A percentile compares a stretch with the other conserved stretches of the same genome.
Evolutionary conservation across 2,797 vertebrate species (phyloP).

Genomic region (Gadopsis marmoratus): DNA sequence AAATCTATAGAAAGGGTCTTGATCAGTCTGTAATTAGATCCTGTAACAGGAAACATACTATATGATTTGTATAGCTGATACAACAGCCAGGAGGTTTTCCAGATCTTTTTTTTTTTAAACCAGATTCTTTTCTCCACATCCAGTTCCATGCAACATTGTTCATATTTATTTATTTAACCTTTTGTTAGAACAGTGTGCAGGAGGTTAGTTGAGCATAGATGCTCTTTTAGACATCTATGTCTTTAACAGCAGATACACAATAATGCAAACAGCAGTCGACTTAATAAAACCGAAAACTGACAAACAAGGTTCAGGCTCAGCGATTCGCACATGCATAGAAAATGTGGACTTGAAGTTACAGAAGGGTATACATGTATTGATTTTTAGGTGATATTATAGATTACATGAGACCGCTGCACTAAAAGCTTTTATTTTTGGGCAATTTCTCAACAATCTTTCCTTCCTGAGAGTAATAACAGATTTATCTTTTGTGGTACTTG

Average conservation of each 20-base stretch:
- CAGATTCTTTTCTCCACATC: not conserved
- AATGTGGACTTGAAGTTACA: not conserved
- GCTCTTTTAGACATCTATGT: no score
- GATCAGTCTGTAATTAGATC: conserved; percentile 23
- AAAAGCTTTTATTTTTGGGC: not conserved
- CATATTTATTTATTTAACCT: not conserved
- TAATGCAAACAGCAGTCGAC: not conserved
- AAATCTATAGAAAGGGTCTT: not conserved
- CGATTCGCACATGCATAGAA: not conserved
- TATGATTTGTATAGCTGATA: conserved; percentile 23
- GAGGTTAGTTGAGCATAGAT: not conserved
- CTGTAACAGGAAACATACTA: conserved; percentile 4
- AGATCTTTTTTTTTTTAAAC: conserved; percentile 18
- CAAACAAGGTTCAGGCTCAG: not conserved
- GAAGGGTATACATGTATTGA: not conserved
- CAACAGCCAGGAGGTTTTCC: not conserved
- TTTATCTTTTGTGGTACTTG: conserved; percentile 14
- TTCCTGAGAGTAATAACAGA: conserved; percentile 23
- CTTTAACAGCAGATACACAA: not conserved
- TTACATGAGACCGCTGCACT: not conserved
- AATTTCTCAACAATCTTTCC: conserved; percentile 4
- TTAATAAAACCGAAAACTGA: not conserved
- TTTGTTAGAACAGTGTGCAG: not conserved
- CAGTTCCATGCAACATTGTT: conserved; percentile 14
- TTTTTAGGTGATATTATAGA: not conserved